phyloP scores from a whole-genome alignment of 1,140 invertebrate species.

The Tetraneura akinire region DNA sequence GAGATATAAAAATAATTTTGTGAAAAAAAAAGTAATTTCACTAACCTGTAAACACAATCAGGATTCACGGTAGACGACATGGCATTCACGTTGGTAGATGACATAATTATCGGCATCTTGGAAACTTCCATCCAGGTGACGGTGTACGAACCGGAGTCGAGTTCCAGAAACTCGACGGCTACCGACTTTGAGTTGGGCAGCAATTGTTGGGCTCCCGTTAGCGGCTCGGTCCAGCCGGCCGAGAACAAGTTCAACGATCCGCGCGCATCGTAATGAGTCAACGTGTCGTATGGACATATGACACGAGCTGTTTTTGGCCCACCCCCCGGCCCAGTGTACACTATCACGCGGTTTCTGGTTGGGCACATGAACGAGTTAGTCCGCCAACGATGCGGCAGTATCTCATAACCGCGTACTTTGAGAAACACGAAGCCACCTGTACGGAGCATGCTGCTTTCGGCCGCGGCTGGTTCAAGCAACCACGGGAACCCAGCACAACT shows the following conservation, averaged over 20 bases:
- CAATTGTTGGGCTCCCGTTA: conserved; percentile 53
- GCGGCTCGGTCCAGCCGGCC: conserved; percentile 68
- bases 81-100: conserved; percentile 64
- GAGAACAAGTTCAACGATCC: conserved; percentile 68
- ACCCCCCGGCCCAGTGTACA: conserved; percentile 65
- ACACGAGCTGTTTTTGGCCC: conserved; percentile 63
- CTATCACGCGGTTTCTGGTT: conserved; percentile 72
- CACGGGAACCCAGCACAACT: conserved; percentile 74
- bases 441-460: conserved; percentile 53
- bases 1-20: no score
- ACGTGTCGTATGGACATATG: conserved; percentile 65
- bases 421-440: conserved; percentile 72
- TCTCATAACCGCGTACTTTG: conserved; percentile 68
- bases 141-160: conserved; percentile 67
- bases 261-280: conserved; percentile 53
- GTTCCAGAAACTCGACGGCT: conserved; percentile 69
- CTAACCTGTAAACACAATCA: conserved; percentile 72
- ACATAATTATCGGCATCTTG: conserved; percentile 67
- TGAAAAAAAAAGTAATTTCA: no score
- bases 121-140: conserved; percentile 79
- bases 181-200: conserved; percentile 63
- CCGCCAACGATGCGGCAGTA: conserved; percentile 55
- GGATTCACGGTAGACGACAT: conserved; percentile 58
- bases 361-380: conserved; percentile 62
- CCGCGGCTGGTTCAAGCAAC: conserved; percentile 74